Percentiles rank a stretch among this genome's conserved stretches.
phyloP scores from a whole-genome alignment of 2,113 vertebrate species.

The Perca schrenkii region DNA sequence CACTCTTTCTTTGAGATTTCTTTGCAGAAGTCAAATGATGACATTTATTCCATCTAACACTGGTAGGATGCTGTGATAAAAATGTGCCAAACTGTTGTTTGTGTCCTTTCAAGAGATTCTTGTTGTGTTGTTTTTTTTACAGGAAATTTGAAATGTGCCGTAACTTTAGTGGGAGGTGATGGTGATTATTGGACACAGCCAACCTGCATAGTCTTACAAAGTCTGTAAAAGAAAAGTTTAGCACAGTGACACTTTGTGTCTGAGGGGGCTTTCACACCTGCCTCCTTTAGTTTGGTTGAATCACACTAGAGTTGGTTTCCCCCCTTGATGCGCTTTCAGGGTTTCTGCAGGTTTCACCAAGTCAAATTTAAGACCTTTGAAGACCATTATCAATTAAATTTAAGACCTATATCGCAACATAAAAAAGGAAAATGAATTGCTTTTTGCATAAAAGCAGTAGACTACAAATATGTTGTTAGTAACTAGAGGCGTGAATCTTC shows the following conservation, averaged over 20 bases:
- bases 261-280: neutral
- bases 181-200: conserved; percentile 41
- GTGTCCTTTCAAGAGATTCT: conserved; percentile 39
- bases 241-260: neutral
- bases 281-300: too few species aligned
- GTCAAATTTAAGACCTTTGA: too few species aligned
- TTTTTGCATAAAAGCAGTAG: too few species aligned
- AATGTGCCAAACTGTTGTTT: conserved; percentile 57
- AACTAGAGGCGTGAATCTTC: too few species aligned
- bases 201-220: conserved; percentile 36
- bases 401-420: too few species aligned
- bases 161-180: conserved; percentile 68
- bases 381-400: too few species aligned
- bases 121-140: conserved; percentile 25
- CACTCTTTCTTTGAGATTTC: conserved; percentile 10
- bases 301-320: too few species aligned
- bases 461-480: too few species aligned
- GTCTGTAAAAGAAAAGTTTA: conserved; percentile 15
- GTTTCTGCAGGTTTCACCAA: too few species aligned
- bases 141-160: conserved; percentile 30
- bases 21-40: conserved; percentile 37
- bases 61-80: conserved; percentile 54
- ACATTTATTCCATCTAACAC: conserved; percentile 50
- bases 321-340: too few species aligned
- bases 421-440: too few species aligned